phyloP scores from a whole-genome alignment of 2,113 vertebrate genomes.

The Haplochromis burtoni region DNA sequence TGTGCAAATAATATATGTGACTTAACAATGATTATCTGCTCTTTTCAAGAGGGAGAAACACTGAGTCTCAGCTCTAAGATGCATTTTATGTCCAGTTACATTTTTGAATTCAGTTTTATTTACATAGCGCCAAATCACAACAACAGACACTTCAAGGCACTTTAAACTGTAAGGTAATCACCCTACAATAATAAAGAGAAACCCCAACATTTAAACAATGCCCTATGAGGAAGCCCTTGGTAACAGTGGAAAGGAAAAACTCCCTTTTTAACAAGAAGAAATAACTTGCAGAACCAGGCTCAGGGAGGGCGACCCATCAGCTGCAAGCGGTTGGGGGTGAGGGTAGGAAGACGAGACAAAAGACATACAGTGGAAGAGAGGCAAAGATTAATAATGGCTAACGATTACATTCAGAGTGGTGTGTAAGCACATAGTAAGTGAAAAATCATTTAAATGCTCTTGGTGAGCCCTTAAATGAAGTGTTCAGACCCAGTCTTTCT shows the following conservation, averaged over 20 bases:
- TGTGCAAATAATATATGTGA: background rate
- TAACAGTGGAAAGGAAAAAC: background rate
- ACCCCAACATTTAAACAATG: background rate
- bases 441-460: background rate
- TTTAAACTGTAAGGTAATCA: background rate
- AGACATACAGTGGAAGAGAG: background rate
- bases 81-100: background rate
- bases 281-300: background rate
- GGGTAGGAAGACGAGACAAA: background rate
- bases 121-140: background rate
- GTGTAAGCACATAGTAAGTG: background rate
- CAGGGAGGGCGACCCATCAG: background rate
- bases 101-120: background rate
- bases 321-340: background rate
- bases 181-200: background rate
- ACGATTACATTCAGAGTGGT: background rate
- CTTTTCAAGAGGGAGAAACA: background rate
- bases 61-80: background rate
- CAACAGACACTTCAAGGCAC: background rate
- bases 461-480: background rate
- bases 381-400: background rate
- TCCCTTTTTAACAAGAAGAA: background rate
- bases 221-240: background rate
- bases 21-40: background rate
- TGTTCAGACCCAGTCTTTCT: background rate